Conservation (phyloP, 2,113 vertebrate genomes). For the Paramisgurnus dabryanus region DNA sequence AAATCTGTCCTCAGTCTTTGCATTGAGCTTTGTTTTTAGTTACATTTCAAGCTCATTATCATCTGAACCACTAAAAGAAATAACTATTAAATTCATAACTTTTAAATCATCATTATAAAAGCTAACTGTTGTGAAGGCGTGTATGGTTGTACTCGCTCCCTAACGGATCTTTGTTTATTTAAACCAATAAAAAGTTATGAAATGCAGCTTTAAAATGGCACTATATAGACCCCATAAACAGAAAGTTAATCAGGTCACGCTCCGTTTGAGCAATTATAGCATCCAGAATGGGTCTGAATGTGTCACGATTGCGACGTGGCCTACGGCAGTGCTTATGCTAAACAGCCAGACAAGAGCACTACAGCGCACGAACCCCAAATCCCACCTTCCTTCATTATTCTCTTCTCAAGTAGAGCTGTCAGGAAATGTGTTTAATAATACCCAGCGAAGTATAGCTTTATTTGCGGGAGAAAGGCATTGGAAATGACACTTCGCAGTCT, state of each 20-base stretch:
- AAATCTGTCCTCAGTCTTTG: too few species aligned
- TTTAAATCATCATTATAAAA: too few species aligned
- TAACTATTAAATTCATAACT: too few species aligned
- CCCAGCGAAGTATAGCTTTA: neutral
- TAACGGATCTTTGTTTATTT: too few species aligned
- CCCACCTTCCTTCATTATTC: slow-evolving; percentile 11
- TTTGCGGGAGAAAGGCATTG: neutral
- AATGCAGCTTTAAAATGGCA: too few species aligned
- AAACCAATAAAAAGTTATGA: too few species aligned
- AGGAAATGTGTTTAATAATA: slow-evolving; percentile 2
- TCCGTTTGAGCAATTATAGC: neutral
- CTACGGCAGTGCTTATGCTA: slow-evolving; percentile 14
- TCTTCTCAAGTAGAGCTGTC: slow-evolving; percentile 14
- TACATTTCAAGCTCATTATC: too few species aligned
- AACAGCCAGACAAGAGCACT: neutral
- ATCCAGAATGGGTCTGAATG: slow-evolving; percentile 8
- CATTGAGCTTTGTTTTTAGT: too few species aligned
- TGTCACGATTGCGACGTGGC: slow-evolving; percentile 4
- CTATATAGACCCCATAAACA: neutral
- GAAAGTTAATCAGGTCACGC: neutral
- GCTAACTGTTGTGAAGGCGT: too few species aligned
- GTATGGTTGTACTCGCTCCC: too few species aligned
- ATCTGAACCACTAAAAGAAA: too few species aligned
- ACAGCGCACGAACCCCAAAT: slow-evolving; percentile 1
- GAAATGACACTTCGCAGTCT: neutral